A percentile compares a stretch with the other conserved stretches of the same genome.
phyloP scores from a whole-genome alignment of 2,113 vertebrate species.

The Phyllostomus discolor region DNA sequence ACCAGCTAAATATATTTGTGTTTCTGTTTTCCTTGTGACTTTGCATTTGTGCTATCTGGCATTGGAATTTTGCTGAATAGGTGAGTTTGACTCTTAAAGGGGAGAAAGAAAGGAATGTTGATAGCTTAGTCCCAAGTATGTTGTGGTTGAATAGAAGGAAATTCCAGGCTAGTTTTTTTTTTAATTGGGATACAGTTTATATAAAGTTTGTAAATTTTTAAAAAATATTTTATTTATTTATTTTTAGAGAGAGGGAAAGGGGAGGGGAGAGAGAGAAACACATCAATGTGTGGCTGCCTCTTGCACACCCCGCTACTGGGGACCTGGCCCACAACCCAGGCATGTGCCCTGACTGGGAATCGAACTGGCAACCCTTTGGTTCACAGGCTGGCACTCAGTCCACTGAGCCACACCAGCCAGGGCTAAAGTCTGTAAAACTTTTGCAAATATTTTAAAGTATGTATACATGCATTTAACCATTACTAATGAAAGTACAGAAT shows the following conservation, averaged over 20 bases:
- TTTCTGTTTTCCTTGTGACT: constrained; percentile 33
- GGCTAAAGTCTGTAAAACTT: not conserved
- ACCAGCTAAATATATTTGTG: constrained; percentile 12
- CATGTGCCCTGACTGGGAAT: too few relatives aligned
- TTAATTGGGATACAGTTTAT: not conserved
- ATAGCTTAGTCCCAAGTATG: not conserved
- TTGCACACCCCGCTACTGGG: too few relatives aligned
- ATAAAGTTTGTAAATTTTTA: not conserved
- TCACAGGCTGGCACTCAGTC: too few relatives aligned
- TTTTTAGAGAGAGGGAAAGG: too few relatives aligned
- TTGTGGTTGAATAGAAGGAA: not conserved
- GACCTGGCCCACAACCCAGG: too few relatives aligned
- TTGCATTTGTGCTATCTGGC: constrained; percentile 2
- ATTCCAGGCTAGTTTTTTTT: not conserved
- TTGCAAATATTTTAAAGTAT: not conserved
- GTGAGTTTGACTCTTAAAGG: constrained; percentile 4
- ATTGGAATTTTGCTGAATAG: constrained; percentile 53
- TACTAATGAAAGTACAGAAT: not conserved
- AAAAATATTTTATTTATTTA: too few relatives aligned
- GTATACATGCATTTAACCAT: not conserved
- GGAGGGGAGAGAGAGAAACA: too few relatives aligned
- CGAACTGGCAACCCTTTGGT: too few relatives aligned
- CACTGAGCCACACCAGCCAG: too few relatives aligned
- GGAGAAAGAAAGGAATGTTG: constrained; percentile 8
- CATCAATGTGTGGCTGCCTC: too few relatives aligned